Conservation (phyloP, 2,888 invertebrate species). For the Ormyrus labotus region DNA sequence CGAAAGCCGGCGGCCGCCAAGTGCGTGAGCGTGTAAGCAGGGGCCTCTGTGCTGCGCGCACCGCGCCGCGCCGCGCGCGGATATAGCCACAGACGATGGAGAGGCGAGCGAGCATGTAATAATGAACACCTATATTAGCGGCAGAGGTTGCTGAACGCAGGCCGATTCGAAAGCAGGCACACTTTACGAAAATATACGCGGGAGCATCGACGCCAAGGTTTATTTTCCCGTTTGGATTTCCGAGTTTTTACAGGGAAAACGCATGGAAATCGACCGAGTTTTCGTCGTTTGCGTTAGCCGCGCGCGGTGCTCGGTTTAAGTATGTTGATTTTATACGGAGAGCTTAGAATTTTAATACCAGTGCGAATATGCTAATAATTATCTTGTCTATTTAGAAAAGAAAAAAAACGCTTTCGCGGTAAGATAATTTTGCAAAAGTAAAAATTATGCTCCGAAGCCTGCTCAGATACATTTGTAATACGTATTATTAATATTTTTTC, state of each 20-base stretch:
- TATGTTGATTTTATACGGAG: no score
- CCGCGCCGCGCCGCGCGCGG: background rate
- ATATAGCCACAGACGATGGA: background rate
- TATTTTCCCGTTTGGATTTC: conserved; percentile 4
- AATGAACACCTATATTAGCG: conserved; percentile 37
- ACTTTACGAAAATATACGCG: conserved; percentile 16
- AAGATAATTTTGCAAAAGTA: no score
- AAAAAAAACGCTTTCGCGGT: no score
- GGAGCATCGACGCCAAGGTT: background rate
- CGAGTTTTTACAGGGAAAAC: no score
- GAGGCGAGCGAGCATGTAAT: background rate
- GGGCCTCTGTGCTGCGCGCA: background rate
- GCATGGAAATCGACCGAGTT: no score
- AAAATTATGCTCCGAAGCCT: no score
- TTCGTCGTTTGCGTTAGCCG: no score
- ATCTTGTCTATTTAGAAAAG: no score
- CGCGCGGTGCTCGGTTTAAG: no score
- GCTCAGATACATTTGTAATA: conserved; percentile 1
- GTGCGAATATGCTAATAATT: no score
- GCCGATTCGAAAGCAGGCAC: background rate
- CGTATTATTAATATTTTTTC: no score
- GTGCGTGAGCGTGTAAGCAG: background rate
- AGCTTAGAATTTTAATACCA: no score
- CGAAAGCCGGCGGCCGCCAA: background rate
- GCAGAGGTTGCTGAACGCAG: background rate